Evolutionary conservation across 2,888 invertebrate genomes (phyloP), one percentile per base, ranked within the genome.

Genomic region (Priocnemis perturbator): DNA sequence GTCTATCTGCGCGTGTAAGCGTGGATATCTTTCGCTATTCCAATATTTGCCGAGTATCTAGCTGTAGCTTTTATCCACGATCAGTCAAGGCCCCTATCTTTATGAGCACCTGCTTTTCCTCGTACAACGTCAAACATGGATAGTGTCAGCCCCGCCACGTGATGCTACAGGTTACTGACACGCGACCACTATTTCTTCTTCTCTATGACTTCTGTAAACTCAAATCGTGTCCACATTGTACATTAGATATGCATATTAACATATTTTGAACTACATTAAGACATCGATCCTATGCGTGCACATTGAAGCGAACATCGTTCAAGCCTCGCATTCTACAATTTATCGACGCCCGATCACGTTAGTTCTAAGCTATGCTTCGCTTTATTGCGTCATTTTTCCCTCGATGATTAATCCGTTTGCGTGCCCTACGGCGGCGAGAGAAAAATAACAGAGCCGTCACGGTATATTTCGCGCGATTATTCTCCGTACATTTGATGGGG

Each of bases 381-480:
- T 63, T 78, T 81, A 81, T 79, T 74, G 79, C 79, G 81, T 73
- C 73, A 81, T 81, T 81, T 81, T 78, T 73, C 69, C 69, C 50
- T 53, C 70, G 73, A 78, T 81, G 79, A 81, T 81, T 79, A 79
- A 79, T 79, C 76, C 73, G 69, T 19, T 52, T 52, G 52, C 21
- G 23, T 21, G 21, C 53, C 53, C 20, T 21, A 57, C 21, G 30
- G 55, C 26, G 23, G 17, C 56, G 47, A 7, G 5, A 52, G 5
- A 21, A 48, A 59, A 69, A 71, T 70, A 74, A 62, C 64, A 60
- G 57, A 68, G 48, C 72, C 68, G 77, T 77, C 80, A 68, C 72
- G 62, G 75, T 70, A 66, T 84, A 86, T 84, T 82, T 83, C 79
- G 76, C 79, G 72, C 82, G 83, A 86, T 87, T 85, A 86, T 83